Evolutionary conservation across 1,140 invertebrate genomes (phyloP).

Genomic region (Zaprionus davidi): DNA sequence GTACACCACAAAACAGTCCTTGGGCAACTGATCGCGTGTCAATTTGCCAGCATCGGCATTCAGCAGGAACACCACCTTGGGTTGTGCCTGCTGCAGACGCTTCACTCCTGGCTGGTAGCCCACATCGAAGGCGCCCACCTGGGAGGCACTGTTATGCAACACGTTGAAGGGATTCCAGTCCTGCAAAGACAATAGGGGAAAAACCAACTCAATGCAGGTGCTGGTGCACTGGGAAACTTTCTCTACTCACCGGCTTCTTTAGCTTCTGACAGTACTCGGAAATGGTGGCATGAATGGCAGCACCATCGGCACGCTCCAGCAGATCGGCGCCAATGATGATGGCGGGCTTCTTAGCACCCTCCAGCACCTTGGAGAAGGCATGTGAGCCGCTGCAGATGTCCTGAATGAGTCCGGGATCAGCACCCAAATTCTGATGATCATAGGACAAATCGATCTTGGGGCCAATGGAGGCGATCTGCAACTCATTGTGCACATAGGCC

Average conservation of each 20-base stretch:
- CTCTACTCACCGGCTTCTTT: conserved; percentile 84
- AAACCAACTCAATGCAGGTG: neutral
- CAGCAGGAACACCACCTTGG: conserved; percentile 94
- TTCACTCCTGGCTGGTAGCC: conserved; percentile 94
- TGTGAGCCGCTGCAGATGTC: conserved; percentile 91
- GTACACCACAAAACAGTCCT: conserved; percentile 96
- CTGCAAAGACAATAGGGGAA: conserved; percentile 42
- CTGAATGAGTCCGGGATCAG: conserved; percentile 89
- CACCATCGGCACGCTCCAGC: conserved; percentile 92
- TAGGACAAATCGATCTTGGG: conserved; percentile 97
- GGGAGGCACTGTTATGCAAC: conserved; percentile 94
- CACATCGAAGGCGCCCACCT: conserved; percentile 98
- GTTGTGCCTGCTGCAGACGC: conserved; percentile 88
- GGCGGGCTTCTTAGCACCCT: conserved; percentile 93
- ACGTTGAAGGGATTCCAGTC: conserved; percentile 94
- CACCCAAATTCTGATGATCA: conserved; percentile 95
- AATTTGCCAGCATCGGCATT: conserved; percentile 96
- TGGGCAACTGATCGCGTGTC: conserved; percentile 90
- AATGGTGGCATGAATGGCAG: conserved; percentile 90
- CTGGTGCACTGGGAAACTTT: no score
- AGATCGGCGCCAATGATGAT: conserved; percentile 96
- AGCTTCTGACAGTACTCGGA: conserved; percentile 88
- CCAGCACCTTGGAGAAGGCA: conserved; percentile 90
- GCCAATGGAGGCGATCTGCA: conserved; percentile 94
- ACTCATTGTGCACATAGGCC: conserved; percentile 94